Conservation (phyloP, 2,888 invertebrate genomes). For the Gymnosoma rotundatum region DNA sequence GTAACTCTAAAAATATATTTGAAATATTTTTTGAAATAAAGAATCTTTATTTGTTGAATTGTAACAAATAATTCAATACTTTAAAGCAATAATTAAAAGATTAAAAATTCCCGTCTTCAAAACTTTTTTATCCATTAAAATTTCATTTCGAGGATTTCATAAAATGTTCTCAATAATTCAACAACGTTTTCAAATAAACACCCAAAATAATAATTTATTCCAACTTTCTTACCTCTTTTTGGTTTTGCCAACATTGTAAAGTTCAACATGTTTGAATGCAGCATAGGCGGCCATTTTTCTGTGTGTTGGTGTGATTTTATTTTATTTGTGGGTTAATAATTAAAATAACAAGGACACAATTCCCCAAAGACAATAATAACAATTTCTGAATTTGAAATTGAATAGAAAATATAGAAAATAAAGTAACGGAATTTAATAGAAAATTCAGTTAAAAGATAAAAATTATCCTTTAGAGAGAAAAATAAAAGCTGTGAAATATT, state of each 20-base stretch:
- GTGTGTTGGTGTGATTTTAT: slow-evolving; percentile 34
- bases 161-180: not conserved
- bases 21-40: too few species aligned
- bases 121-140: too few species aligned
- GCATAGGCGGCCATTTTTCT: slow-evolving; percentile 93
- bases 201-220: not conserved
- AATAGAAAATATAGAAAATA: slow-evolving; percentile 1
- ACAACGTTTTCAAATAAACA: not conserved
- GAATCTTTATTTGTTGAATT: too few species aligned
- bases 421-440: not conserved
- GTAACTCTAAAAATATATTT: too few species aligned
- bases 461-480: slow-evolving; percentile 22
- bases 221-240: slow-evolving; percentile 90
- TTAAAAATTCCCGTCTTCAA: too few species aligned
- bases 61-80: too few species aligned
- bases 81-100: too few species aligned
- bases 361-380: slow-evolving; percentile 39
- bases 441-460: slow-evolving; percentile 3
- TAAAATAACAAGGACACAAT: slow-evolving; percentile 53
- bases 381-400: slow-evolving; percentile 24
- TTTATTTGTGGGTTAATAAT: slow-evolving; percentile 36
- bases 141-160: too few species aligned
- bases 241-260: slow-evolving; percentile 96
- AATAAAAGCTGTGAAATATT: slow-evolving; percentile 66
- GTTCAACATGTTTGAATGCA: slow-evolving; percentile 95